Percentiles rank a stretch among this genome's conserved stretches.
phyloP scores from a whole-genome alignment of 2,113 vertebrate genomes.

The Crotalus viridis region DNA sequence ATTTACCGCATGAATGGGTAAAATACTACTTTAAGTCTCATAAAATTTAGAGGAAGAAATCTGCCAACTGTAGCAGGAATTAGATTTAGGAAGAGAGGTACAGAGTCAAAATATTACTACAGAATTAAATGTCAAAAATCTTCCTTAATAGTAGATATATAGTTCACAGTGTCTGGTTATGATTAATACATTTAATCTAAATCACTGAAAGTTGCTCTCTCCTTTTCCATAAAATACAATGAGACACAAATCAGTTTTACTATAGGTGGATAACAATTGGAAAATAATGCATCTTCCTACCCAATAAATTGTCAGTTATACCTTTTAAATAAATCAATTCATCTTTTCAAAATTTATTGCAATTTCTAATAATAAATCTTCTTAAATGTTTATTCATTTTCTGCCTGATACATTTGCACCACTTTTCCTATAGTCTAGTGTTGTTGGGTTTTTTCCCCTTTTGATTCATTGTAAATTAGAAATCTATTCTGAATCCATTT shows the following conservation, averaged over 20 bases:
- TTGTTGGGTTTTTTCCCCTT: slow-evolving; percentile 78
- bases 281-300: slow-evolving; percentile 99
- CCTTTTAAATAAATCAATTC: slow-evolving; percentile 98
- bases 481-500: slow-evolving; percentile 98
- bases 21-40: slow-evolving; percentile 96
- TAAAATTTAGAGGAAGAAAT: slow-evolving; percentile 97
- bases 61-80: slow-evolving; percentile 88
- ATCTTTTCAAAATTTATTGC: slow-evolving; percentile 97
- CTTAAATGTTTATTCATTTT: slow-evolving; percentile 99
- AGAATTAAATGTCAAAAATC: slow-evolving; percentile 99
- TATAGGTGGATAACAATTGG: slow-evolving; percentile 98
- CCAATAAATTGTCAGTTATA: slow-evolving; percentile 99
- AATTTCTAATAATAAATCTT: slow-evolving; percentile 96
- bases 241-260: slow-evolving; percentile 99
- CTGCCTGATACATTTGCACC: slow-evolving; percentile 99
- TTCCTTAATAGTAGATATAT: slow-evolving; percentile 98
- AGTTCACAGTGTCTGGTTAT: slow-evolving; percentile 97
- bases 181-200: slow-evolving; percentile 99
- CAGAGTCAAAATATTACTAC: slow-evolving; percentile 96
- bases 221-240: slow-evolving; percentile 99
- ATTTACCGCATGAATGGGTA: slow-evolving; percentile 98
- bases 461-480: slow-evolving; percentile 94
- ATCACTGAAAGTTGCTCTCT: slow-evolving; percentile 97
- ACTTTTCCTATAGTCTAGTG: slow-evolving; percentile 97
- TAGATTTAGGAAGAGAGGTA: slow-evolving; percentile 94